These are phyloP conservation scores for Mus spretus DNA, from an alignment of 2,797 vertebrate genomes.

Conservation along the genomic window DNA sequence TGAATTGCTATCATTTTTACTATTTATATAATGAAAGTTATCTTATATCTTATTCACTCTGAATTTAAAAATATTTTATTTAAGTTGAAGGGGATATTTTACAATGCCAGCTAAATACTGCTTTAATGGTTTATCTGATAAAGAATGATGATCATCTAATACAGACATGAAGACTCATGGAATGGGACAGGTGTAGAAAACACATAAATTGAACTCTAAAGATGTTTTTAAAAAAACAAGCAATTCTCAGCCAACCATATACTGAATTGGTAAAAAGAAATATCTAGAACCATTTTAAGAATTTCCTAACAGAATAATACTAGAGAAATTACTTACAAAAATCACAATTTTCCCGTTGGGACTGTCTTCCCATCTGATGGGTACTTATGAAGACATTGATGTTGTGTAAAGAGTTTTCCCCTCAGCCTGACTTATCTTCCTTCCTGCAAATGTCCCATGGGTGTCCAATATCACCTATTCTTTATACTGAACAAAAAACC, in stretches of 20 bases:
- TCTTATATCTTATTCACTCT: neutral
- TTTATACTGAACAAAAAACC: neutral
- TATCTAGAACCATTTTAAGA: neutral
- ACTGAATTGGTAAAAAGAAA: neutral
- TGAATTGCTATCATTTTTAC: neutral
- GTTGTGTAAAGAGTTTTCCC: neutral
- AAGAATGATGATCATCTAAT: neutral
- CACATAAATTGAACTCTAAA: neutral
- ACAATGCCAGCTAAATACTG: too few relatives aligned
- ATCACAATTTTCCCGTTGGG: neutral
- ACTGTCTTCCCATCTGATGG: neutral
- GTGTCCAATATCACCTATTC: neutral
- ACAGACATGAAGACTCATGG: neutral
- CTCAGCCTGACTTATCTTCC: neutral
- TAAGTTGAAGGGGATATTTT: neutral
- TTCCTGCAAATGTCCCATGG: neutral
- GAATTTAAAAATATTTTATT: neutral
- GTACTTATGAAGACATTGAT: neutral
- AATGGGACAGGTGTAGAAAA: neutral
- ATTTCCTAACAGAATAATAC: neutral
- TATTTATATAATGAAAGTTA: neutral
- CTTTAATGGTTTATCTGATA: neutral
- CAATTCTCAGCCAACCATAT: neutral
- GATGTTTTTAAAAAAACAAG: neutral
- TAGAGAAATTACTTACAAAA: neutral